phyloP scores from a whole-genome alignment of 1,140 invertebrate genomes.

The Stenopsyche tienmushanensis region DNA sequence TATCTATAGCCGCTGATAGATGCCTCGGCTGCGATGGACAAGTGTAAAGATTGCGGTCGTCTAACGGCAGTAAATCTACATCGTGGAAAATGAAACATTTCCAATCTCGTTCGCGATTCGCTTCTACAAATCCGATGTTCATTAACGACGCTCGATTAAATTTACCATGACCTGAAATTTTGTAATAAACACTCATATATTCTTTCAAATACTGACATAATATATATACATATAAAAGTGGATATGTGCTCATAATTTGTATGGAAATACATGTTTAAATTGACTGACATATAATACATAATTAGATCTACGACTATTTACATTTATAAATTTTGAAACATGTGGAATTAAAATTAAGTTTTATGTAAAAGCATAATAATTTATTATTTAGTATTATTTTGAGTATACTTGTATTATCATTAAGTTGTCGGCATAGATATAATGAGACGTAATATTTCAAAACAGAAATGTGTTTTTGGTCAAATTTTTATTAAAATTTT shows the following conservation, averaged over 20 bases:
- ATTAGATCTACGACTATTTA: too few relatives aligned
- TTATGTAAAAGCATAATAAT: too few relatives aligned
- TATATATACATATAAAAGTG: slow-evolving; percentile 15
- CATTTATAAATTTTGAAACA: too few relatives aligned
- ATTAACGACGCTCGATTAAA: slow-evolving; percentile 94
- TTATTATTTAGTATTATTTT: too few relatives aligned
- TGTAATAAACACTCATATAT: neutral
- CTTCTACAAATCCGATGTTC: slow-evolving; percentile 93
- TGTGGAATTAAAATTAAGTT: too few relatives aligned
- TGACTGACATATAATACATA: too few relatives aligned
- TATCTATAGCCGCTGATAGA: slow-evolving; percentile 93
- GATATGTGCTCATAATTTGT: too few relatives aligned
- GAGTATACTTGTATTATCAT: too few relatives aligned
- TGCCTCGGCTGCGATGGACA: slow-evolving; percentile 90
- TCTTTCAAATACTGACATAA: slow-evolving; percentile 36
- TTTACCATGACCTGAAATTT: slow-evolving; percentile 57
- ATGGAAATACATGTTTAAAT: too few relatives aligned
- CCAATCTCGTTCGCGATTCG: slow-evolving; percentile 72
- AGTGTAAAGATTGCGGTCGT: slow-evolving; percentile 88
- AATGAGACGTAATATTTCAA: too few relatives aligned
- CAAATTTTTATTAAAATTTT: neutral
- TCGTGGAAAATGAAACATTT: slow-evolving; percentile 96
- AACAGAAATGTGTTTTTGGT: neutral
- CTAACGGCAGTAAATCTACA: slow-evolving; percentile 90
- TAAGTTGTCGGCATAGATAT: too few relatives aligned